Percentiles rank a stretch among this genome's conserved stretches.
Evolutionary conservation across 2,888 invertebrate genomes (phyloP).

Genomic region (Hecatera dysodea): DNA sequence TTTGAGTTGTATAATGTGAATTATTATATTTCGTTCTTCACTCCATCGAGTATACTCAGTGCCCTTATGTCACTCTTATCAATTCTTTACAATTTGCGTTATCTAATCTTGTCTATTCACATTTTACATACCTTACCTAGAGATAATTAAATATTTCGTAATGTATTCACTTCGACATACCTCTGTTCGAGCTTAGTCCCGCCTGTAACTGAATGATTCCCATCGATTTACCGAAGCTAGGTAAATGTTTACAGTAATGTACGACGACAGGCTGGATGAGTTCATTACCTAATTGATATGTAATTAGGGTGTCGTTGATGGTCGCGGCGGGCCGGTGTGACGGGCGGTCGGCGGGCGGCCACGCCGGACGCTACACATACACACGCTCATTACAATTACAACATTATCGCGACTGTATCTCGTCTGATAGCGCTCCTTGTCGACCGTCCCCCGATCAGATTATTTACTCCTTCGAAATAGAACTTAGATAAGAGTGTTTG

Average conservation of each 20-base stretch:
- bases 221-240: slow-evolving; percentile 46
- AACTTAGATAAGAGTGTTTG: slow-evolving; percentile 76
- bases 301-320: slow-evolving; percentile 55
- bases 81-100: slow-evolving; percentile 57
- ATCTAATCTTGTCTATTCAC: slow-evolving; percentile 70
- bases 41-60: slow-evolving; percentile 19
- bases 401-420: slow-evolving; percentile 62
- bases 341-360: slow-evolving; percentile 32
- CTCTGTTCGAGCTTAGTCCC: slow-evolving; percentile 7
- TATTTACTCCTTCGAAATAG: slow-evolving; percentile 76
- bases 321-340: slow-evolving; percentile 37
- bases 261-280: slow-evolving; percentile 42
- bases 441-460: slow-evolving; percentile 68
- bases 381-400: slow-evolving; percentile 57
- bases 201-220: slow-evolving; percentile 32
- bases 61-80: slow-evolving; percentile 58
- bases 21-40: slow-evolving; percentile 21
- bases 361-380: slow-evolving; percentile 26
- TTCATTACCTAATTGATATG: slow-evolving; percentile 62
- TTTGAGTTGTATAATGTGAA: slow-evolving; percentile 7
- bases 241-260: slow-evolving; percentile 42
- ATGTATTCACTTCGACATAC: slow-evolving; percentile 29
- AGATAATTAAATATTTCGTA: slow-evolving; percentile 55
- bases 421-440: slow-evolving; percentile 70
- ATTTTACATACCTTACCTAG: slow-evolving; percentile 53